Evolutionary conservation across 2,797 vertebrate genomes (phyloP), one percentile per base, ranked within the genome.

Genomic region (Rachycentron canadum): DNA sequence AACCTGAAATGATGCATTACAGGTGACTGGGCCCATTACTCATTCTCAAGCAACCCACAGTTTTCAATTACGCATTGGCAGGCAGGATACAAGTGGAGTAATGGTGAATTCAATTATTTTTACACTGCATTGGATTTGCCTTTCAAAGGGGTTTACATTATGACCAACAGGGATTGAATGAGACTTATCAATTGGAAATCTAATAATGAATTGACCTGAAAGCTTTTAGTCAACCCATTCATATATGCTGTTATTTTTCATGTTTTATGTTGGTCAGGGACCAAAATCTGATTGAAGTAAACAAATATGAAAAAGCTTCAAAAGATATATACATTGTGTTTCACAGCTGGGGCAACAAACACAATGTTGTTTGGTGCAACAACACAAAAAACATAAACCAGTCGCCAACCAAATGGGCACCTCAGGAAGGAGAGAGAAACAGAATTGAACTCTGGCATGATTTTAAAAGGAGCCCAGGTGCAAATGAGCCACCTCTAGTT

Each of bases 1-100:
- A 84, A 89, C 78, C 76, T 86, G 69, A 85, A 86, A 81, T 83
- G 77, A 86, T 88, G 52, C 45, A 71, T 85, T 73, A 62, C 67
- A 74, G 78, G 62, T 78, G 76, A 21, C 59, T 68, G 34, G 28
- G 25, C 28, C 59, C 34, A 81, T 92, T 89, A 80, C 78, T 92
- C 85, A 88, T 69, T 65, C 82, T 59, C 58, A 77, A 74, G 55
- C 71, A 75, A 76, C 69, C 59, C 78, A 67, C 70, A 66, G 74
- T 70, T 85, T 87, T 85, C 74, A 85, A 62, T 84, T 78, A 78
- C 59, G 72, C 52, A 40, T 61, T 71, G 50, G 68, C 58, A 71
- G 56, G 14, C 43, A 38, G 67, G 30, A 36, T 4, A 56, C 41
- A 52, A 36, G 70, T 57, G 43, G 43, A 81, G 64, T 70, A 63